Base-by-base conservation (phyloP, 2,888 invertebrate genomes). In the Hyppa rectilinea region DNA sequence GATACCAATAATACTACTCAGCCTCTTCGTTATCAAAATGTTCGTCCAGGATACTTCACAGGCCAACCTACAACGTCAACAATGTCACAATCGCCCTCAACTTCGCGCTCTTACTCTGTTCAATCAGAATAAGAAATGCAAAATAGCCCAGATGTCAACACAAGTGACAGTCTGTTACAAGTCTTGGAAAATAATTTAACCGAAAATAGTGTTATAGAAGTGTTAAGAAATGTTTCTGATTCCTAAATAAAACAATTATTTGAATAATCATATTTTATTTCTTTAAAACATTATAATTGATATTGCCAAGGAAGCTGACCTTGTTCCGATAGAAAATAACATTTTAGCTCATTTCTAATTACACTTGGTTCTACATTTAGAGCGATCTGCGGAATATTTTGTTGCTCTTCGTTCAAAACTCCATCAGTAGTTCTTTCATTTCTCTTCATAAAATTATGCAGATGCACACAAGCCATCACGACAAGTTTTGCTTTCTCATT, bases 381-480 rank as follows among this genome's bases (percentile, higher is more conserved):
- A 72, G 78, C 69, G 71, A 76, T 72, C 72, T 76, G 64, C 72
- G 70, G 70, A 64, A 71, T 78, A 78, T 78, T 78, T 75, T 69
- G 69, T 77, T 74, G 74, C 73, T 65, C 69, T 76, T 73, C 73
- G 73, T 73, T 76, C 65, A 74, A 71, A 71, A 75, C 76, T 76
- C 72, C 75, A 69, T 72, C 78, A 75, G 72, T 76, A 72, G 62
- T 77, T 66, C 71, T 77, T 66, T 76, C 64, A 79, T 73, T 73
- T 79, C 79, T 73, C 71, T 64, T 77, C 59, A 79, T 73, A 80
- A 80, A 80, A 77, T 80, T 80, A 77, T 77, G 74, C 73, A 79
- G 76, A 65, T 65, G 59, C 67, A 75, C 75, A 78, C 75, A 78
- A 75, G 75, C 71, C 75, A 78, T 78, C 71, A 75, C 77, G 62